Conservation (phyloP, 2,888 invertebrate genomes). For the Eumerus sabulonum region DNA sequence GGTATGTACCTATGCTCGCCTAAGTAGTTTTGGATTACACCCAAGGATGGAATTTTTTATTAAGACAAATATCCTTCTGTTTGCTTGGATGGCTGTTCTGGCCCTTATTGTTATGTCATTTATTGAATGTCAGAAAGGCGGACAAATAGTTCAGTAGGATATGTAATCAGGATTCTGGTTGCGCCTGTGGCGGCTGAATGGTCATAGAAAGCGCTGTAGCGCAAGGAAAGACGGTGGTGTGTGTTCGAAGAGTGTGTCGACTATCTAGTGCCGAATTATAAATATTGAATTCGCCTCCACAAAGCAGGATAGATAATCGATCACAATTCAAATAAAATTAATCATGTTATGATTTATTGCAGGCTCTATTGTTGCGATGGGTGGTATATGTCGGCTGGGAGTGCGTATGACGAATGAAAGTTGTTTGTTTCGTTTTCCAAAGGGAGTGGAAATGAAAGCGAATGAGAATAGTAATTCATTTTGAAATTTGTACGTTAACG, state of each 20-base stretch:
- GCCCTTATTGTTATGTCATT: neutral
- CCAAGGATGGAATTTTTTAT: conserved; percentile 22
- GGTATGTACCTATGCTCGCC: conserved; percentile 5
- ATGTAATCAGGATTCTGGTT: no score
- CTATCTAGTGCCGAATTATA: conserved; percentile 41
- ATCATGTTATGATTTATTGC: conserved; percentile 52
- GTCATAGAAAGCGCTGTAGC: neutral
- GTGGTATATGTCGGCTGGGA: neutral
- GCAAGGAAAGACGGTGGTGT: neutral
- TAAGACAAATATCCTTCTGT: conserved; percentile 45
- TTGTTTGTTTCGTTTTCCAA: conserved; percentile 21
- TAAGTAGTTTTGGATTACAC: conserved; percentile 28
- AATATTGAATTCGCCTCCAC: conserved; percentile 37
- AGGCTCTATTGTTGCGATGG: neutral
- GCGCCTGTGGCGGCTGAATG: no score
- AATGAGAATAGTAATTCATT: neutral
- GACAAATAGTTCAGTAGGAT: neutral
- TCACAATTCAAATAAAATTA: conserved; percentile 48
- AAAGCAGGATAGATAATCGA: conserved; percentile 40
- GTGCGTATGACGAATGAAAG: conserved; percentile 34
- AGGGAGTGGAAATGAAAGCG: no score
- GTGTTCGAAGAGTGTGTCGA: neutral
- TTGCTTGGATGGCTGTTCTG: neutral
- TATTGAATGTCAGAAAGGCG: neutral
- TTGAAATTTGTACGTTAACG: conserved; percentile 35